Conservation (phyloP, 2,113 vertebrate genomes). For the Lanius ludovicianus region DNA sequence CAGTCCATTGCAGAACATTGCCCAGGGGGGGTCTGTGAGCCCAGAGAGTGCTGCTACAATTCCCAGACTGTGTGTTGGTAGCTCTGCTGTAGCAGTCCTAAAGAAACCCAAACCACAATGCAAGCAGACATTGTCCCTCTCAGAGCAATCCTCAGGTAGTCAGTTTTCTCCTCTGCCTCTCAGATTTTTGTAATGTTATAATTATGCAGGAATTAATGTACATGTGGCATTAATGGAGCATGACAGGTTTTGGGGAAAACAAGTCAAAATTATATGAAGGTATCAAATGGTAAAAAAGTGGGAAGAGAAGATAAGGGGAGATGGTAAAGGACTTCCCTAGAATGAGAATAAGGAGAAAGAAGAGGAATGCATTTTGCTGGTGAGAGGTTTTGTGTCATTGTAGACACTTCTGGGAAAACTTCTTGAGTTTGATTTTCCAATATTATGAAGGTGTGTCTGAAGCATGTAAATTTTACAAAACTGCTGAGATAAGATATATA, state of each 20-base stretch:
- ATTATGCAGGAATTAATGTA: neutral
- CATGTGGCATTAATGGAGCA: neutral
- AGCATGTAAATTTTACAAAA: neutral
- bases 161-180: neutral
- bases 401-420: neutral
- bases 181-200: neutral
- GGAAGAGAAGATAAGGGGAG: neutral
- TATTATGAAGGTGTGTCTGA: neutral
- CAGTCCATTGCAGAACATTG: neutral
- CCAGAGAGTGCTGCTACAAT: fast-evolving
- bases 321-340: neutral
- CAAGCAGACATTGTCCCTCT: neutral
- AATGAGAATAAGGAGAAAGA: neutral
- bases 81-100: neutral
- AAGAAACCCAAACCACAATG: neutral
- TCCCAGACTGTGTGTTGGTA: neutral
- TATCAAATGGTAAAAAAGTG: neutral
- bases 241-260: neutral
- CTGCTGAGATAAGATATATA: neutral
- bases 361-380: neutral
- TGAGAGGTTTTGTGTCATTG: neutral
- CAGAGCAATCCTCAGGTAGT: neutral
- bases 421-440: neutral
- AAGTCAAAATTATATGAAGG: neutral
- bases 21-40: neutral